These are phyloP conservation scores for Apodemus sylvaticus DNA, from an alignment of 2,113 vertebrate species.

Conservation along the genomic window DNA sequence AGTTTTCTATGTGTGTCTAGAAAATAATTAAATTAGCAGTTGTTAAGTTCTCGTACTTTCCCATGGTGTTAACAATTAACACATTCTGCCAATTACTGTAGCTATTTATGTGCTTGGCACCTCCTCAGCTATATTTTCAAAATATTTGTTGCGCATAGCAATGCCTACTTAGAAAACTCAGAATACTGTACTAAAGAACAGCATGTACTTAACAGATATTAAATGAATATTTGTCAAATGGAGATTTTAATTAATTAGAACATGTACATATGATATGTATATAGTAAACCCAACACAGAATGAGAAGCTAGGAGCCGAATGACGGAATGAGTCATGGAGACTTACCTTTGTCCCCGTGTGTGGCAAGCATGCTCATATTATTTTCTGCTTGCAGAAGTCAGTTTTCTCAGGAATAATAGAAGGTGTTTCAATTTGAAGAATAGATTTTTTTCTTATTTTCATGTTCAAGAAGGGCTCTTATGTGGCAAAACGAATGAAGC, in stretches of 20 bases:
- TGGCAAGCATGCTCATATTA: background rate
- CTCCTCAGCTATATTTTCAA: background rate
- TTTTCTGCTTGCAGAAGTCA: background rate
- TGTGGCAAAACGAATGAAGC: background rate
- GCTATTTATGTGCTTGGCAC: background rate
- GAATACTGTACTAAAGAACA: background rate
- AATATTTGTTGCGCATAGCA: background rate
- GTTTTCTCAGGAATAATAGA: constrained; percentile 6
- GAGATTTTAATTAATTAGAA: background rate
- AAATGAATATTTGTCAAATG: background rate
- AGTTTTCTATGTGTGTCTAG: background rate
- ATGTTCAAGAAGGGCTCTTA: background rate
- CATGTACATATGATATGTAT: background rate
- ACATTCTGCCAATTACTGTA: background rate
- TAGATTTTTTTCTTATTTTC: background rate
- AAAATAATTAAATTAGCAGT: constrained; percentile 19
- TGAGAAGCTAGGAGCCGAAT: background rate
- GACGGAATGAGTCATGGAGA: background rate
- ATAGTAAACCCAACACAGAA: background rate
- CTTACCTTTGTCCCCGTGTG: background rate
- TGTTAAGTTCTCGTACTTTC: constrained; percentile 27
- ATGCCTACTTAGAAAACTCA: background rate
- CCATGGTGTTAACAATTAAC: constrained; percentile 18
- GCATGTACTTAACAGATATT: background rate
- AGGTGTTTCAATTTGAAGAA: background rate